These are phyloP conservation scores for Cactoblastis cactorum DNA, from an alignment of 2,888 invertebrate genomes.

Conservation along the genomic window DNA sequence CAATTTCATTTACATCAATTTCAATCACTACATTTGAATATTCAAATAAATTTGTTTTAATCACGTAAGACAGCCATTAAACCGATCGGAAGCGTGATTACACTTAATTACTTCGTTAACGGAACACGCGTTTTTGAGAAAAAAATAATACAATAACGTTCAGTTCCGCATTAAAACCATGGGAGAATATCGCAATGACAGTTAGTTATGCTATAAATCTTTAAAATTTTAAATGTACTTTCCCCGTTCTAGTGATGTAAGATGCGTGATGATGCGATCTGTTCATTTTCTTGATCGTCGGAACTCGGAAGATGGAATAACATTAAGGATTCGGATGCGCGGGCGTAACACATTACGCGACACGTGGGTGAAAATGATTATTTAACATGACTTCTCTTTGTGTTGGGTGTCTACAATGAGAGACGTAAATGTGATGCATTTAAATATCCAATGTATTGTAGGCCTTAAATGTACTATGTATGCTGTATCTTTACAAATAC, in stretches of 20 bases:
- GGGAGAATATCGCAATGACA: slow-evolving; percentile 16
- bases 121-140: neutral
- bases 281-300: slow-evolving; percentile 55
- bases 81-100: slow-evolving; percentile 1
- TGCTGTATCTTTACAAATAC: too few relatives aligned
- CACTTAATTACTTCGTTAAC: slow-evolving; percentile 5
- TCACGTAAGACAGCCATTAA: neutral
- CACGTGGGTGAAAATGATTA: slow-evolving; percentile 13
- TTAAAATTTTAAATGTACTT: slow-evolving; percentile 61
- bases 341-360: slow-evolving; percentile 1
- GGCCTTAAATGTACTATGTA: too few relatives aligned
- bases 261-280: slow-evolving; percentile 53
- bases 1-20: neutral
- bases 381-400: slow-evolving; percentile 6
- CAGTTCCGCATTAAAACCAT: slow-evolving; percentile 13
- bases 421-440: neutral
- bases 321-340: slow-evolving; percentile 48
- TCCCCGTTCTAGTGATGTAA: slow-evolving; percentile 57
- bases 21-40: neutral
- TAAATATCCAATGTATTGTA: too few relatives aligned
- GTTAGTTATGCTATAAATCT: slow-evolving; percentile 26
- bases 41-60: neutral
- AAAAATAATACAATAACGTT: slow-evolving; percentile 10
- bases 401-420: neutral
- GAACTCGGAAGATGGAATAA: slow-evolving; percentile 49